These are phyloP conservation scores for Panopea generosa DNA, from an alignment of 2,888 invertebrate species.

Conservation along the genomic window DNA sequence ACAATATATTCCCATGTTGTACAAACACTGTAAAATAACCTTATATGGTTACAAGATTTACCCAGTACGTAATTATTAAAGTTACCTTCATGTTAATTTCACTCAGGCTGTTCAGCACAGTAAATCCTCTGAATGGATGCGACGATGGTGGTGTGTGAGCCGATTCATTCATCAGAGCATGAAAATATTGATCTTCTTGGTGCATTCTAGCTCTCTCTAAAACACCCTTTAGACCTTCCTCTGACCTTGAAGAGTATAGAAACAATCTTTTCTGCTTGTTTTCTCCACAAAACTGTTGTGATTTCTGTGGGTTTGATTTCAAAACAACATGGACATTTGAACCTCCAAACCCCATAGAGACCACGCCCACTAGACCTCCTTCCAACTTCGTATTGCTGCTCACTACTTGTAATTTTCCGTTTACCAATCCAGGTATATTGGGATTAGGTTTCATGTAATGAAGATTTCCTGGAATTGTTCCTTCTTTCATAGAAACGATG, in stretches of 20 bases:
- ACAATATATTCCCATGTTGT: too few species aligned
- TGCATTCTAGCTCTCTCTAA: conserved; percentile 91
- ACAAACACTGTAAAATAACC: too few species aligned
- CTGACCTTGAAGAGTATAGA: conserved; percentile 93
- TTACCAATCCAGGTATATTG: conserved; percentile 95
- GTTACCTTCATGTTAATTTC: conserved; percentile 74
- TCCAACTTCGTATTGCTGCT: conserved; percentile 93
- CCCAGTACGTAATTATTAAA: too few species aligned
- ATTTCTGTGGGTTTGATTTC: conserved; percentile 85
- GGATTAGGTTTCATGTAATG: conserved; percentile 95
- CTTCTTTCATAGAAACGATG: conserved; percentile 96
- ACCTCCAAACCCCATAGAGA: conserved; percentile 99
- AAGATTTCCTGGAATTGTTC: conserved; percentile 95
- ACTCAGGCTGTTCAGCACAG: conserved; percentile 88
- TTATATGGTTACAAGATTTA: too few species aligned
- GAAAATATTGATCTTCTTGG: conserved; percentile 76
- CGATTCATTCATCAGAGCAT: conserved; percentile 80
- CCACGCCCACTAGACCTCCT: conserved; percentile 96
- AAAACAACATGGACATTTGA: conserved; percentile 85
- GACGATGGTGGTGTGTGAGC: conserved; percentile 88
- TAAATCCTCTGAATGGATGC: conserved; percentile 93
- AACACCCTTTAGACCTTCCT: conserved; percentile 90
- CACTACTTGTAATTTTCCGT: conserved; percentile 96
- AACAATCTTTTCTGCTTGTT: conserved; percentile 89
- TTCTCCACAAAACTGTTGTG: conserved; percentile 66